phyloP scores from a whole-genome alignment of 2,113 vertebrate genomes.

The Thymallus thymallus region DNA sequence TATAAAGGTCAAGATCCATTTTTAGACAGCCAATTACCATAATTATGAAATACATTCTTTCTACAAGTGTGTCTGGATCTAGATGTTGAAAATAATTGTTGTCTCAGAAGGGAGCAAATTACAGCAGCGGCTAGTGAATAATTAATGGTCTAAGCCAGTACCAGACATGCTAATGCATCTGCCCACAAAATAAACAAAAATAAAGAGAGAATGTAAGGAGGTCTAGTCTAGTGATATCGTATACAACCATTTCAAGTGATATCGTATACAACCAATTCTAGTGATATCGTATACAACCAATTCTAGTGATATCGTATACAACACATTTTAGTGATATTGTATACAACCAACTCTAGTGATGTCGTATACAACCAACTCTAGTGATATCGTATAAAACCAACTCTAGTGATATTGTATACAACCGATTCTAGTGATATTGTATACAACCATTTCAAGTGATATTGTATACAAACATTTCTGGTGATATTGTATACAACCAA shows the following conservation, averaged over 20 bases:
- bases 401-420: neutral
- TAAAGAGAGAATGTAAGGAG: neutral
- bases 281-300: too few species aligned
- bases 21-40: neutral
- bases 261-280: neutral
- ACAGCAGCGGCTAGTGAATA: conserved; percentile 54
- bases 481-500: too few species aligned
- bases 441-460: neutral
- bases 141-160: conserved; percentile 53
- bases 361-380: too few species aligned
- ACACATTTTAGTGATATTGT: too few species aligned
- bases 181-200: conserved; percentile 50
- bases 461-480: too few species aligned
- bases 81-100: conserved; percentile 49
- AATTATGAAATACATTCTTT: neutral
- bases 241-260: too few species aligned
- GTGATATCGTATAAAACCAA: too few species aligned
- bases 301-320: too few species aligned
- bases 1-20: neutral
- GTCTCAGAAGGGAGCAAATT: conserved; percentile 54
- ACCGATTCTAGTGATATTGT: neutral
- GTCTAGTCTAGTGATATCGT: neutral
- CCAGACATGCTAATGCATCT: conserved; percentile 48
- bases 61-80: conserved; percentile 17
- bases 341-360: too few species aligned